Evolutionary conservation across 2,888 invertebrate genomes (phyloP).

Genomic region (Lasioglossum marginatum): DNA sequence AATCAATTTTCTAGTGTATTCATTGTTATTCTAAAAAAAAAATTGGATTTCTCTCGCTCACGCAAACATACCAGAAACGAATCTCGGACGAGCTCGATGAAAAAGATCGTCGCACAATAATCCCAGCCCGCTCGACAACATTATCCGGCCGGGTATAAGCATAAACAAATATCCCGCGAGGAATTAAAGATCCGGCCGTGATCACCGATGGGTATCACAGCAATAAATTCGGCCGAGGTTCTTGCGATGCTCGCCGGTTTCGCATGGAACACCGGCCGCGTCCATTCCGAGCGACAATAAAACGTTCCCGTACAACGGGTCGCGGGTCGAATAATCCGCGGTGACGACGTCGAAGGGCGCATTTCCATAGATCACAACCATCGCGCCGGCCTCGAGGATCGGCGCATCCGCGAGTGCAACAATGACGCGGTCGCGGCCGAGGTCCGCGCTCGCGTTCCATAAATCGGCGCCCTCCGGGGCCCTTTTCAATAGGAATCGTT

Average conservation of each 20-base stretch:
- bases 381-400: constrained; percentile 14
- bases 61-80: neutral
- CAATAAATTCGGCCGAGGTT: neutral
- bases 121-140: neutral
- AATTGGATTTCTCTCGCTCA: neutral
- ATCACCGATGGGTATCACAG: neutral
- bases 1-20: neutral
- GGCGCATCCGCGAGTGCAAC: constrained; percentile 28
- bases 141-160: neutral
- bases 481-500: constrained; percentile 62
- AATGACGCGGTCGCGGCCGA: constrained; percentile 31
- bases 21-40: too few relatives aligned
- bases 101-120: neutral
- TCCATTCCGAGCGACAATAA: constrained; percentile 30
- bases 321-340: constrained; percentile 45
- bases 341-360: constrained; percentile 35
- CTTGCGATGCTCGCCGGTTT: constrained; percentile 4
- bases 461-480: constrained; percentile 47
- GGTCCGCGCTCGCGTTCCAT: constrained; percentile 44
- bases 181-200: constrained; percentile 1
- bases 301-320: constrained; percentile 14
- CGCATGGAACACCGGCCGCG: neutral
- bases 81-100: neutral
- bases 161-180: neutral
- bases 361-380: constrained; percentile 54